Evolutionary conservation across 2,888 invertebrate species (phyloP), one percentile per base, ranked within the genome.

Genomic region (Drosophila histrio): DNA sequence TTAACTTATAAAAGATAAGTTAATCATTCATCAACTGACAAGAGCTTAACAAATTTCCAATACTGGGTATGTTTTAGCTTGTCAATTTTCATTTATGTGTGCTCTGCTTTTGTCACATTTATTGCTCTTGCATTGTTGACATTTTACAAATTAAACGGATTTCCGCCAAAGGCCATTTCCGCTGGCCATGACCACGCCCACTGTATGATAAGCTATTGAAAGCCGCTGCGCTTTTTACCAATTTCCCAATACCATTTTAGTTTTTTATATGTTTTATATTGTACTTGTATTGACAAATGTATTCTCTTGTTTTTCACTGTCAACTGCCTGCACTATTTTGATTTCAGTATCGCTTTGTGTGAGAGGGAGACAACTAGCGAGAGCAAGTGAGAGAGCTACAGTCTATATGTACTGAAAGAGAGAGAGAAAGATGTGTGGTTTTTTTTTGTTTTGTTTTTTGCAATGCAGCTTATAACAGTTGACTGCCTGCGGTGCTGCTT

Each of bases 101-200:
- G 36, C 50, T 57, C 43, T 77, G 68, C 67, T 77, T 68, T 84
- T 75, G 87, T 82, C 80, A 81, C 83, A 76, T 81, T 81, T 81
- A 81, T 81, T 81, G 87, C 77, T 60, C 59, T 72, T 71, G 77
- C 83, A 81, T 82, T 81, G 80, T 81, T 81, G 80, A 79, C 87
- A 86, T 81, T 81, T 86, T 75, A 86, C 77, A 88, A 88, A 88
- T 85, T 85, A 86, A 85, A 88, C 84, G 84, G 84, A 85, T 86
- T 85, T 85, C 84, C 84, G 84, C 88, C 70, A 77, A 77, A 78
- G 88, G 83, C 83, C 83, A 85, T 87, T 74, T 85, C 86, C 86
- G 68, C 5, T 69, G 53, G 49, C 60, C 67, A 66, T 50, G 64
- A 2, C 60, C 52, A 47, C 39, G 17, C 60, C 67, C 57, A 53